Base-by-base conservation (phyloP, 1,140 invertebrate genomes). In the Drosophila miranda region DNA sequence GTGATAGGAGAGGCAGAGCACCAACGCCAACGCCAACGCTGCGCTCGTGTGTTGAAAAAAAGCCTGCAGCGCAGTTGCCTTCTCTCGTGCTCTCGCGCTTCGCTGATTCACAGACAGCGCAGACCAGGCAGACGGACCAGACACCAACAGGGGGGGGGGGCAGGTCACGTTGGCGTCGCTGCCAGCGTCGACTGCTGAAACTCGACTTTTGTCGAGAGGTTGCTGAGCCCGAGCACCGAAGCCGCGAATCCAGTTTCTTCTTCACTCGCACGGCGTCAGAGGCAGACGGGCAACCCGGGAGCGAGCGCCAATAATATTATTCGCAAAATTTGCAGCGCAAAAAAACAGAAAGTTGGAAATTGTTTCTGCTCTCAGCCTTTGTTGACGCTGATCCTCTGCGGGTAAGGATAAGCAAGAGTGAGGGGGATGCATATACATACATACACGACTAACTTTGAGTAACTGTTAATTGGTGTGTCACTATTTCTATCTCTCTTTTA, bases 211-310 rank as follows among this genome's bases (percentile, higher is more conserved):
- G 81, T 64, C 80, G 80, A 86, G 71, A 66, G 80, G 64, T 86
- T 70, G 81, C 81, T 74, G 77, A 82, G 74, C 81, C 69, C 82
- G 74, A 70, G 59, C 74, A 44, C 56, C 43, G 74, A 72, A 77
- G 64, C 61, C 63, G 60, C 77, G 77, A 84, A 86, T 84, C 81
- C 81, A 84, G 81, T 84, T 84, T 84, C 81, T 86, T 86, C 82
- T 84, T 86, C 77, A 86, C 80, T 73, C 56, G 49, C 68, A 62
- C 69, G 59, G 68, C 70, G 53, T 42, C 21, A 73, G 70, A 73
- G 49, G 52, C 44, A 69, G 41, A 38, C 34, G 34, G 34, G 34
- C 34, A 13, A 38, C 34, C 1, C 34, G 34, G 34, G 11, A 38
- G 34, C 34, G 34, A 38, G 34, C 34, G 34, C 34, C 34, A 4